Conservation (phyloP, 2,888 invertebrate species). For the Meta bourneti region DNA sequence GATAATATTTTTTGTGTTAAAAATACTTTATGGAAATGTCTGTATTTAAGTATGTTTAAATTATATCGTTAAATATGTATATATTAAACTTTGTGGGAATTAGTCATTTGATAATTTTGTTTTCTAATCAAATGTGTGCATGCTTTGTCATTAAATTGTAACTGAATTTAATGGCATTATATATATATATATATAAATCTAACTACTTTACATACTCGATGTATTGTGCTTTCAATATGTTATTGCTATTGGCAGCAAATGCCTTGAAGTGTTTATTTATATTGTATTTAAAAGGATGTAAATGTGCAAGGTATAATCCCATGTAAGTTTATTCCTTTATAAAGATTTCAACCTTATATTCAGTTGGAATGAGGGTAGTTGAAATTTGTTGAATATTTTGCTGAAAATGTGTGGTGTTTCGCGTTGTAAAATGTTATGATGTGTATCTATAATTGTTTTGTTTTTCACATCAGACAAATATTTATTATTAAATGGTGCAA, state of each 20-base stretch:
- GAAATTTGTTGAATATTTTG: conserved; percentile 20
- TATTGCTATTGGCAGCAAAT: neutral
- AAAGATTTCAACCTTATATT: neutral
- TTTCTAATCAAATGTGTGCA: neutral
- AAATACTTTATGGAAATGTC: neutral
- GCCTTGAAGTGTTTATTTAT: too few relatives aligned
- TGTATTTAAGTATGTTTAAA: neutral
- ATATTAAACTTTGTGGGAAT: neutral
- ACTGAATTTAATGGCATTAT: neutral
- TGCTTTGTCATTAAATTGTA: conserved; percentile 21
- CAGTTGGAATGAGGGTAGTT: neutral
- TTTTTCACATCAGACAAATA: conserved; percentile 10
- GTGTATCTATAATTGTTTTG: conserved; percentile 12
- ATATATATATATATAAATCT: neutral
- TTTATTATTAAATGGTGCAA: conserved; percentile 34
- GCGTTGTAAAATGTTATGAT: neutral
- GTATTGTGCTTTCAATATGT: conserved; percentile 24
- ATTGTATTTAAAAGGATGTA: neutral
- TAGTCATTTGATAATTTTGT: neutral
- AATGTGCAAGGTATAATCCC: neutral
- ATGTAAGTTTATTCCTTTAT: neutral
- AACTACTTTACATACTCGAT: conserved; percentile 3
- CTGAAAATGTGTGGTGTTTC: neutral
- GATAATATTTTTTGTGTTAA: neutral
- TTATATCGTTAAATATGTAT: neutral